A percentile compares a stretch with the other conserved stretches of the same genome.
Conservation (phyloP, 1,140 invertebrate genomes). For the Antheraea pernyi region DNA sequence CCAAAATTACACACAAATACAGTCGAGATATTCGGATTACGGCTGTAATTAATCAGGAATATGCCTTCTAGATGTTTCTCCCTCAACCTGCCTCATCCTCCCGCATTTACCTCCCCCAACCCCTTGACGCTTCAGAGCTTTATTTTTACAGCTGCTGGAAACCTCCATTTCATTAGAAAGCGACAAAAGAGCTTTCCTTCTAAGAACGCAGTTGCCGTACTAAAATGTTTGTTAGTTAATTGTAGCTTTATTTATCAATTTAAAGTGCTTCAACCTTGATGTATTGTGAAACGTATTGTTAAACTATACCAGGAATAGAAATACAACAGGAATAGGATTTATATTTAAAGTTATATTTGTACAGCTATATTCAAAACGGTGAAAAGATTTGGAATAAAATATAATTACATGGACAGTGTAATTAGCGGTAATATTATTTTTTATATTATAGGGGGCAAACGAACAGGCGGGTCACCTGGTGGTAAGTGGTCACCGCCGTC, state of each 20-base stretch:
- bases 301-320: no score
- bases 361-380: no score
- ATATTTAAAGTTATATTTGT: no score
- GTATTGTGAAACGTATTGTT: background rate
- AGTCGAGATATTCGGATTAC: slow-evolving; percentile 23
- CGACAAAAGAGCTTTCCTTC: slow-evolving; percentile 27
- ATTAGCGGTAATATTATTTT: no score
- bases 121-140: slow-evolving; percentile 11
- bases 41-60: slow-evolving; percentile 39
- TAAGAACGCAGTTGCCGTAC: background rate
- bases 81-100: background rate
- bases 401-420: no score
- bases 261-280: background rate
- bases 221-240: slow-evolving; percentile 1
- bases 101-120: background rate
- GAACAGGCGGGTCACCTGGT: no score
- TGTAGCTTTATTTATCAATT: background rate
- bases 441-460: no score
- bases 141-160: slow-evolving; percentile 30
- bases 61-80: slow-evolving; percentile 20
- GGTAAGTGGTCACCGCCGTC: no score
- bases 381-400: no score
- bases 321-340: no score
- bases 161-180: slow-evolving; percentile 40
- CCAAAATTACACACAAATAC: background rate